These are phyloP conservation scores for Cephus pygmeus DNA, from an alignment of 2,888 invertebrate genomes.

Conservation along the genomic window DNA sequence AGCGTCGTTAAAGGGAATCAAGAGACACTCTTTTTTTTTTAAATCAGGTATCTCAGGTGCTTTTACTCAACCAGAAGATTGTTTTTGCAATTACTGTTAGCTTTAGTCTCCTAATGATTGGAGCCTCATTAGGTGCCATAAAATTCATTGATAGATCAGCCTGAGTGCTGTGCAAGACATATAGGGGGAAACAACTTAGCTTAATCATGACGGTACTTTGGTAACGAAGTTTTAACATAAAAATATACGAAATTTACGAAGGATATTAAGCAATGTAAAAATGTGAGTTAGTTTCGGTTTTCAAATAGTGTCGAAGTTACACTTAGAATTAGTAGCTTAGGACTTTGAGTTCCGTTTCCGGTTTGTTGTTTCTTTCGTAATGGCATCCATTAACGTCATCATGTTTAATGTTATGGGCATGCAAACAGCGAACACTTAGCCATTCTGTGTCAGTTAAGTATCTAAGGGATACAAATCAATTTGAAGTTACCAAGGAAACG, in stretches of 20 bases:
- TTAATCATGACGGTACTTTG: background rate
- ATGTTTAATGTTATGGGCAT: background rate
- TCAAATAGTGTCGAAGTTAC: background rate
- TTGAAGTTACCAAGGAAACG: slow-evolving; percentile 57
- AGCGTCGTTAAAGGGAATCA: background rate
- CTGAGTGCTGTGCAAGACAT: background rate
- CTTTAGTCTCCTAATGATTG: background rate
- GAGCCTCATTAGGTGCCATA: background rate
- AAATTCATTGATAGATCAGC: background rate
- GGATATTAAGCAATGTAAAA: background rate
- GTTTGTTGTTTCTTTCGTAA: background rate
- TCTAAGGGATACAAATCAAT: slow-evolving; percentile 54
- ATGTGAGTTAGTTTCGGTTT: background rate
- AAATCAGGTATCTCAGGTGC: background rate
- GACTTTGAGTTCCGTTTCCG: background rate
- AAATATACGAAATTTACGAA: background rate
- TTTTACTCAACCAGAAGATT: background rate
- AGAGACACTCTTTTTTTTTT: background rate
- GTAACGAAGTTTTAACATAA: background rate
- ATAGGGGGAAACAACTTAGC: background rate
- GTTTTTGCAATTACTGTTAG: background rate
- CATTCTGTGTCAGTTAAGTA: slow-evolving; percentile 1
- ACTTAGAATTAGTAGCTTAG: background rate
- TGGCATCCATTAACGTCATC: background rate
- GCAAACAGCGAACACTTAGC: background rate